Percentiles rank a stretch among this genome's conserved stretches.
Evolutionary conservation across 2,113 vertebrate species (phyloP).

Genomic region (Acinonyx jubatus): DNA sequence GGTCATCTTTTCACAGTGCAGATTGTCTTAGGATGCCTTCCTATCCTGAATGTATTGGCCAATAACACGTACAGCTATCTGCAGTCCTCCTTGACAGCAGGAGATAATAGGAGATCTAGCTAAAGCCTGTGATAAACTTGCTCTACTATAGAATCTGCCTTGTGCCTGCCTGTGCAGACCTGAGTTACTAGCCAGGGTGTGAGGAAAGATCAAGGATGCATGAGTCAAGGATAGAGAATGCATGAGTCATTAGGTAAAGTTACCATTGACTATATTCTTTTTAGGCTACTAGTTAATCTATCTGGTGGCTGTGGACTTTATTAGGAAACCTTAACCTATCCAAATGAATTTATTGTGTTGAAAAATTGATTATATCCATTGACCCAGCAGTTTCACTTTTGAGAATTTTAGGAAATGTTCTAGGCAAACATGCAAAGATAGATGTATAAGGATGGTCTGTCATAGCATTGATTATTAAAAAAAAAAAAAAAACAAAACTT

Average conservation of each 20-base stretch:
- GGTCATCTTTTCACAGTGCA: neutral
- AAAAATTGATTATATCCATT: conserved; percentile 37
- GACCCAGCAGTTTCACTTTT: conserved; percentile 9
- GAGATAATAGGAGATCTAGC: neutral
- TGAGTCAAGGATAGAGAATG: neutral
- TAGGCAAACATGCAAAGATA: neutral
- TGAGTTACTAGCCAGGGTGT: neutral
- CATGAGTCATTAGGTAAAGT: neutral
- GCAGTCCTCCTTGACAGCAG: neutral
- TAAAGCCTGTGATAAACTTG: neutral
- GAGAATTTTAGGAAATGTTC: neutral
- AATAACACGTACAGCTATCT: neutral
- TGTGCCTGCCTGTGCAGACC: neutral
- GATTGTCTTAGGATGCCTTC: neutral
- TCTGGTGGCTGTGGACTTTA: neutral
- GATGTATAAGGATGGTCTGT: neutral
- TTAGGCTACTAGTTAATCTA: neutral
- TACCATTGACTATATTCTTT: neutral
- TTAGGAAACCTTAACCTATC: neutral
- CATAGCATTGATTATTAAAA: neutral
- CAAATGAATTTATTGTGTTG: neutral
- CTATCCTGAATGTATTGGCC: neutral
- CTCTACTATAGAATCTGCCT: neutral
- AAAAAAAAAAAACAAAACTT: neutral
- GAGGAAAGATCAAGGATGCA: neutral